phyloP scores from a whole-genome alignment of 1,140 invertebrate genomes.

The Bacillus rossius region DNA sequence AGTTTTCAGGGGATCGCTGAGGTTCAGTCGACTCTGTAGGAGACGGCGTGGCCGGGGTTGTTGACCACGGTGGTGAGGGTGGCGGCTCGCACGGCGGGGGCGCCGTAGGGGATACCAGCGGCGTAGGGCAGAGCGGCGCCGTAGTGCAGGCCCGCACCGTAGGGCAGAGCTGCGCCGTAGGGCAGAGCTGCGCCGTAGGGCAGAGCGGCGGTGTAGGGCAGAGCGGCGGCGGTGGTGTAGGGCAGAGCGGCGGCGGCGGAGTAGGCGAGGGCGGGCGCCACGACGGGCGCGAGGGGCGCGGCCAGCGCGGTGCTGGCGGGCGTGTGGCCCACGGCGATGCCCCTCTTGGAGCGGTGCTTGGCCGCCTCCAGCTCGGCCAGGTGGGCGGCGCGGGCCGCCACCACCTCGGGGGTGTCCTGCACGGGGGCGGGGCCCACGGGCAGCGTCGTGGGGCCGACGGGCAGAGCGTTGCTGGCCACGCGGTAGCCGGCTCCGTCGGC shows the following conservation, averaged over 20 bases:
- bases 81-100: slow-evolving; percentile 29
- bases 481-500: slow-evolving; percentile 48
- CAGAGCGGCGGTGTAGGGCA: slow-evolving; percentile 10
- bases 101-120: background rate
- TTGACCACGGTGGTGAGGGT: slow-evolving; percentile 38
- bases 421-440: background rate
- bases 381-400: slow-evolving; percentile 28
- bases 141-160: slow-evolving; percentile 21
- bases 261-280: slow-evolving; percentile 1
- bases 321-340: slow-evolving; percentile 1
- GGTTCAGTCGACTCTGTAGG: slow-evolving; percentile 38
- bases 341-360: slow-evolving; percentile 2
- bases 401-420: slow-evolving; percentile 30
- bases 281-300: background rate
- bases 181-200: background rate
- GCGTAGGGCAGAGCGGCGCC: background rate
- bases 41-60: slow-evolving; percentile 38
- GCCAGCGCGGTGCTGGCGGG: slow-evolving; percentile 3
- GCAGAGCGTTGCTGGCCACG: slow-evolving; percentile 45
- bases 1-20: too few relatives aligned
- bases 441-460: slow-evolving; percentile 21
- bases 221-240: slow-evolving; percentile 11
- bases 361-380: slow-evolving; percentile 18
- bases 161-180: slow-evolving; percentile 18
- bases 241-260: slow-evolving; percentile 2